These are phyloP conservation scores for Hippasteria phrygiana DNA, from an alignment of 53 echinoderm and acorn worm genomes.

Conservation along the genomic window DNA sequence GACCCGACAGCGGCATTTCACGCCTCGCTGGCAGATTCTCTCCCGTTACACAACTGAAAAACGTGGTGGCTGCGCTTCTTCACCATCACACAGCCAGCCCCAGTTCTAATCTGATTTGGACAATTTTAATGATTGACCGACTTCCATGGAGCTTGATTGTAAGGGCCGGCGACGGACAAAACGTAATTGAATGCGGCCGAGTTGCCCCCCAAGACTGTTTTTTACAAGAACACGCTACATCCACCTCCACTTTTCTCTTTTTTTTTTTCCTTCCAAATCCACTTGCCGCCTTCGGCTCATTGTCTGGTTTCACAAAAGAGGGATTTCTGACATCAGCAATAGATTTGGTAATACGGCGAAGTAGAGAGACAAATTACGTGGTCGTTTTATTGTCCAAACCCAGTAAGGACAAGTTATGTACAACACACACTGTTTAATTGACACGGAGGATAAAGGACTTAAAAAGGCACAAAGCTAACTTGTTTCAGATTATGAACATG, in stretches of 20 bases:
- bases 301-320: neutral
- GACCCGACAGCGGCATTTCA: neutral
- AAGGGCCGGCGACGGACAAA: constrained; percentile 6
- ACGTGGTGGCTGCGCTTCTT: neutral
- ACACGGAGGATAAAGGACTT: too few species aligned
- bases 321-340: neutral
- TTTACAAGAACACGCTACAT: too few species aligned
- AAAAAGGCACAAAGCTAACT: too few species aligned
- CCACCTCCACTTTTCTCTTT: too few species aligned
- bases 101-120: constrained; percentile 1
- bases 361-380: neutral
- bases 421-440: too few species aligned
- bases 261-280: neutral
- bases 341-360: neutral
- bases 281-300: neutral
- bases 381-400: neutral
- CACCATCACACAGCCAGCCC: neutral
- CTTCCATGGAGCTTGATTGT: constrained; percentile 3
- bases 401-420: neutral
- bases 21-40: neutral
- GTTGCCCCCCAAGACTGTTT: neutral
- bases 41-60: neutral
- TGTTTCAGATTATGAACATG: too few species aligned
- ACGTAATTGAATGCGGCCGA: neutral
- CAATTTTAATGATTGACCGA: constrained; percentile 1